Conservation (phyloP, 2,888 invertebrate species). For the Brenthis hecate region DNA sequence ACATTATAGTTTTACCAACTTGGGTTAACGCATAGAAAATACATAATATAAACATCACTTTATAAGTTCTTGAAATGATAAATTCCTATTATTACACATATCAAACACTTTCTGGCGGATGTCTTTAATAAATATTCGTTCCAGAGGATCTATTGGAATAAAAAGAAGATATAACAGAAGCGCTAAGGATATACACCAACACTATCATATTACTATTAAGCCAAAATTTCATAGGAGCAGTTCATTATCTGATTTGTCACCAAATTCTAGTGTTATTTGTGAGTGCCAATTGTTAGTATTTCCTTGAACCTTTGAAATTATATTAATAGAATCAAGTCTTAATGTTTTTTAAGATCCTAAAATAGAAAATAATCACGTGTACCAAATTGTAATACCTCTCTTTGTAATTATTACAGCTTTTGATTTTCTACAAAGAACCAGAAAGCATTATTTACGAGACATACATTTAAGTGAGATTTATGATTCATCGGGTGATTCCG, state of each 20-base stretch:
- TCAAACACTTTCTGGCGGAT: not conserved
- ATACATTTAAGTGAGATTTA: slow-evolving; percentile 35
- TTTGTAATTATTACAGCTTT: slow-evolving; percentile 52
- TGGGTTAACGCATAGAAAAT: too few species aligned
- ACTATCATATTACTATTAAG: slow-evolving; percentile 72
- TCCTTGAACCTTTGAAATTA: slow-evolving; percentile 10
- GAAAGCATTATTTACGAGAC: slow-evolving; percentile 42
- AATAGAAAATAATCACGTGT: too few species aligned
- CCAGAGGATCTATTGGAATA: slow-evolving; percentile 42
- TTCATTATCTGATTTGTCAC: slow-evolving; percentile 66
- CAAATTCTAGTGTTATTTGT: slow-evolving; percentile 65
- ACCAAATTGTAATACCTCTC: too few species aligned
- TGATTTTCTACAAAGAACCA: slow-evolving; percentile 56
- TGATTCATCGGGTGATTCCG: slow-evolving; percentile 63
- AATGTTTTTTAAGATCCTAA: too few species aligned
- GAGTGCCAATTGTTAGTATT: slow-evolving; percentile 60
- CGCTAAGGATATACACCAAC: slow-evolving; percentile 58
- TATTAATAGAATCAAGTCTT: not conserved
- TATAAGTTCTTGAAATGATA: too few species aligned
- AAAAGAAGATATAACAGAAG: slow-evolving; percentile 54
- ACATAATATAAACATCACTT: too few species aligned
- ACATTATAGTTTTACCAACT: too few species aligned
- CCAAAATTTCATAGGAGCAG: slow-evolving; percentile 65
- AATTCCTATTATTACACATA: too few species aligned
- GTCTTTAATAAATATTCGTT: slow-evolving; percentile 19